These are phyloP conservation scores for Tenrec ecaudatus DNA, from an alignment of 2,113 vertebrate genomes.

Conservation along the genomic window DNA sequence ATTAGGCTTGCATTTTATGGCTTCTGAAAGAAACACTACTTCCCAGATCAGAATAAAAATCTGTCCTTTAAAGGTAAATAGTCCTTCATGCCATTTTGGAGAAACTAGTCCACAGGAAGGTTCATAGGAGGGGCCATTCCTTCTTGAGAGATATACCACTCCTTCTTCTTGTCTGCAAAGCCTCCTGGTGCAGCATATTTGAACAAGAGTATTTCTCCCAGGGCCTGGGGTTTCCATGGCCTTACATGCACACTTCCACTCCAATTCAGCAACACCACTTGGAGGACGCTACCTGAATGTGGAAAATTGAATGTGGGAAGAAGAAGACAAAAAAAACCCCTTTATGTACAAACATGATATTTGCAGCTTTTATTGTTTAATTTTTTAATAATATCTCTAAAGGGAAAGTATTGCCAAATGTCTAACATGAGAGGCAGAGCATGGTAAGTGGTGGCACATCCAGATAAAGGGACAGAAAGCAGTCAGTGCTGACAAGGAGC, in stretches of 20 bases:
- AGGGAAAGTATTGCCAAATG: neutral
- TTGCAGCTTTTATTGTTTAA: neutral
- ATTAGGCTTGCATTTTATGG: conserved; percentile 60
- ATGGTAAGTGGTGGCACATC: neutral
- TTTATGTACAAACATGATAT: neutral
- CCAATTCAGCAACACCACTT: neutral
- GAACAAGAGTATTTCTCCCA: neutral
- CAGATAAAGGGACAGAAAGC: neutral
- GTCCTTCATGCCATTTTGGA: neutral
- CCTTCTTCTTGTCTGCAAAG: conserved; percentile 5
- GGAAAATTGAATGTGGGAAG: neutral
- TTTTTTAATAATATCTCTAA: neutral
- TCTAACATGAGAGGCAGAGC: neutral
- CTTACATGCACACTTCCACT: neutral
- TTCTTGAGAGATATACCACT: neutral
- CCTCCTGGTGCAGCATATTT: neutral
- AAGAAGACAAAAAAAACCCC: neutral
- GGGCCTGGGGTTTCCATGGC: neutral
- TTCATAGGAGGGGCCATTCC: neutral
- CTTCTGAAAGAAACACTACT: conserved; percentile 43
- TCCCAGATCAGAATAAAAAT: conserved; percentile 61
- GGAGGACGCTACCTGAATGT: neutral
- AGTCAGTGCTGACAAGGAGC: neutral
- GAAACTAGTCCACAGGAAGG: neutral
- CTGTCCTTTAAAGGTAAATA: neutral